Evolutionary conservation across 2,113 vertebrate genomes (phyloP), one percentile per base, ranked within the genome.

Genomic region (Leucopsar rothschildi): DNA sequence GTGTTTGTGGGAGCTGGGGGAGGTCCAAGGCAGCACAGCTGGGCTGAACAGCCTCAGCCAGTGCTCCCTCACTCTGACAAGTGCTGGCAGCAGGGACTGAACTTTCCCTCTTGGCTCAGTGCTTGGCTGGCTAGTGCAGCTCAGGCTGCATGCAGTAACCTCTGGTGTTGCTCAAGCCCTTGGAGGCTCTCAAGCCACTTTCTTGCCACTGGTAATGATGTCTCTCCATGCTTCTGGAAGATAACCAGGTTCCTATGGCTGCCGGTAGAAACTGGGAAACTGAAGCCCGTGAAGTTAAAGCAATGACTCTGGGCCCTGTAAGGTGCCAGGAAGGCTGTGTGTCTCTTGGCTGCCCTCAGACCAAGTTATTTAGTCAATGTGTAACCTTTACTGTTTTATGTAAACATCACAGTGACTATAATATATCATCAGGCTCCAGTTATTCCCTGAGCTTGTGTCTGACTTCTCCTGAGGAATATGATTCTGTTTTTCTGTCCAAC

Each of bases 341-440:
- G 42, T 94, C 68, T 90, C 88, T 95, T 93, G 88, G 82, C 87
- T 92, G 71, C 82, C 71, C 64, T 73, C 60, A 82, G 59, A 66
- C 59, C 37, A 20, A 83, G 79, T 39, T 83, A 50, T 63, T 91
- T 50, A 77, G 70, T 52, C 75, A 83, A 44, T 19, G 31, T 55
- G 47, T 71, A 82, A 88, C 69, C 80, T 68, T 77, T n/a, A 40
- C 68, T 91, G 56, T 68, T 96, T 75, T 57, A 31, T 86, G 19
- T 75, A 88, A 96, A 78, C 75, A 90, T 70, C 79, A n/a, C 61
- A 2, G 2, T 91, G 70, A 40, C 64, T 72, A 8, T 47, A 56
- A 40, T 27, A 31, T 68, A 65, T 83, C 86, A 77, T 55, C 64
- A 83, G 66, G 44, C 78, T 73, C 50, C 1, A 3, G 55, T 86